These are phyloP conservation scores for Macrocentrus cingulum DNA, from an alignment of 1,140 invertebrate genomes.

Conservation along the genomic window DNA sequence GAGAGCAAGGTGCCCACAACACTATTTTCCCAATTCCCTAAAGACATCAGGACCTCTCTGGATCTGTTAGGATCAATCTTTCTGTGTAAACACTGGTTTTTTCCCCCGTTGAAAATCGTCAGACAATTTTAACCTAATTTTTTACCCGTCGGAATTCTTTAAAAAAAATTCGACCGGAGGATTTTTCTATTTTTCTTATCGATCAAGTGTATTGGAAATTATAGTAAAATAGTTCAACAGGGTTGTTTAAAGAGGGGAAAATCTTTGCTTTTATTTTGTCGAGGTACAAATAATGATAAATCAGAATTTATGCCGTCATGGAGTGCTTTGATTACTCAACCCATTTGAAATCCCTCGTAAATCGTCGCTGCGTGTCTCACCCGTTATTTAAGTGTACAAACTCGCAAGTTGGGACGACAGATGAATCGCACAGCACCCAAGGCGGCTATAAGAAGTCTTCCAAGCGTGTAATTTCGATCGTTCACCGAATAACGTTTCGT, in stretches of 20 bases:
- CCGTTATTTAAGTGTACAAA: slow-evolving; percentile 27
- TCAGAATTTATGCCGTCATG: no score
- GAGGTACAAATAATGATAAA: no score
- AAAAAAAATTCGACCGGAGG: no score
- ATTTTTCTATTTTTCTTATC: no score
- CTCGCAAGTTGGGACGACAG: slow-evolving; percentile 12
- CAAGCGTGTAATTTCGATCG: slow-evolving; percentile 29
- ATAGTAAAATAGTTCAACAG: no score
- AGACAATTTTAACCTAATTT: no score
- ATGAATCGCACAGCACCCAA: slow-evolving; percentile 26
- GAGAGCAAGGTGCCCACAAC: slow-evolving; percentile 3
- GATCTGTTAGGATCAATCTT: neutral
- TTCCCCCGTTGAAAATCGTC: no score
- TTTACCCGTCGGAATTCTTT: no score
- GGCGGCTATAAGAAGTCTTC: slow-evolving; percentile 26
- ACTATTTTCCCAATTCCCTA: slow-evolving; percentile 13
- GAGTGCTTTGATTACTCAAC: slow-evolving; percentile 16
- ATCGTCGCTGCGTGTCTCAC: slow-evolving; percentile 12
- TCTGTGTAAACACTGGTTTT: no score
- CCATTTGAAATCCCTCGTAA: slow-evolving; percentile 21
- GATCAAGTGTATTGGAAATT: no score
- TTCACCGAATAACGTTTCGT: slow-evolving; percentile 23
- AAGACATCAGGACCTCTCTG: neutral
- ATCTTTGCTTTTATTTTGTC: no score
- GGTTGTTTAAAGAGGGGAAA: no score